These are phyloP conservation scores for Allygus modestus DNA, from an alignment of 2,888 invertebrate genomes.

Conservation along the genomic window DNA sequence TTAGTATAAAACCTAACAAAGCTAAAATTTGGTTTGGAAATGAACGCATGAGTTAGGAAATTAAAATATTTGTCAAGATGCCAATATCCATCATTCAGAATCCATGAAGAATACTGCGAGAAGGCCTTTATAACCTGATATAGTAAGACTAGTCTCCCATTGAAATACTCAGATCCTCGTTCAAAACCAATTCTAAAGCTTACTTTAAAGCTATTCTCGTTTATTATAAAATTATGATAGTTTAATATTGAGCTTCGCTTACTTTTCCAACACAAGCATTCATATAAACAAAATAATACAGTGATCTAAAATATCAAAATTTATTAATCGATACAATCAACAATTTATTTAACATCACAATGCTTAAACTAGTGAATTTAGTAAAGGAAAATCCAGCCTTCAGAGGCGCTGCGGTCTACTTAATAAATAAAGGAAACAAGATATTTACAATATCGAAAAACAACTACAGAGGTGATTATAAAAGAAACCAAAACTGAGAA, in stretches of 20 bases:
- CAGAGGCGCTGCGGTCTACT: background rate
- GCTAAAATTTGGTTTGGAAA: conserved; percentile 12
- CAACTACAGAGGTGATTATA: background rate
- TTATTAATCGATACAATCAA: conserved; percentile 4
- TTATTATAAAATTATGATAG: background rate
- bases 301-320: background rate
- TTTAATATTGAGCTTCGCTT: background rate
- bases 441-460: conserved; percentile 42
- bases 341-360: conserved; percentile 27
- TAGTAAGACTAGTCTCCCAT: background rate
- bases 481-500: conserved; percentile 1
- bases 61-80: background rate
- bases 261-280: background rate
- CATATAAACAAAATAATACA: conserved; percentile 29
- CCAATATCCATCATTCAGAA: background rate
- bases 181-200: conserved; percentile 15
- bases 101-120: background rate
- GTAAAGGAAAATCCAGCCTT: background rate
- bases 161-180: background rate
- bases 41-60: background rate
- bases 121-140: background rate
- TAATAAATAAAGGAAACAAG: conserved; percentile 35
- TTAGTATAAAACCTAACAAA: conserved; percentile 26
- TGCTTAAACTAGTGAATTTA: conserved; percentile 19
- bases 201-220: conserved; percentile 13